Base-by-base conservation (phyloP, 2,888 invertebrate genomes). In the Tenthredo livida region DNA sequence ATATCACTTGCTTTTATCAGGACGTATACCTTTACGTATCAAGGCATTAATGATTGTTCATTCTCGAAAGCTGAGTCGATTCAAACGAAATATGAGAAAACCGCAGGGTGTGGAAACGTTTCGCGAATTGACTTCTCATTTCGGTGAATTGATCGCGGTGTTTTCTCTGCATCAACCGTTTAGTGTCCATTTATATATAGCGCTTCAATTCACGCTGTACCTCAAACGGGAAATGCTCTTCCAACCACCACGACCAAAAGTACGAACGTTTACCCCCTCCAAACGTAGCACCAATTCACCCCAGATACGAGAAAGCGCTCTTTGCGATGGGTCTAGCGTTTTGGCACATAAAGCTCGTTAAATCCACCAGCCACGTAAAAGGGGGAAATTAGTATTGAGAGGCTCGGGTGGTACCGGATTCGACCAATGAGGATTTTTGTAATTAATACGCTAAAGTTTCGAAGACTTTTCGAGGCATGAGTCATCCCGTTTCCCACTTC, bases 301-400 rank as follows among this genome's bases (percentile, higher is more conserved):
- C 80, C 40, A 80, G 80, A 80, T 17, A 61, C 61, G 80, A 61
- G 61, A 61, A 84, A 47, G 72, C 70, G 67, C 50, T 84, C 83
- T 72, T 89, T 89, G 86, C 88, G 87, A 89, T 88, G 89, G 87
- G 88, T 89, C 89, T 88, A 89, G 88, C 89, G 88, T 88, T 89
- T 88, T 80, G 80, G 80, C 80, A 80, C 80, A 80, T 80, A 80
- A 80, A 80, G 80, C 80, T 80, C 80, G 80, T 80, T 80, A 80
- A 80, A 80, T 80, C 80, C 80, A 80, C 80, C 80, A 80, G 80
- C 80, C 80, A 58, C 80, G 80, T 80, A 61, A 61, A 80, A 61
- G 80, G 80, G 80, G 80, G 80, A 80, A 80, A 80, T 80, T 80
- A 80, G 80, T 80, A 80, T 80, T 80, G 61, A 80, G 80, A 80